Conservation (phyloP, 1,140 invertebrate genomes). For the Lepidurus packardi region DNA sequence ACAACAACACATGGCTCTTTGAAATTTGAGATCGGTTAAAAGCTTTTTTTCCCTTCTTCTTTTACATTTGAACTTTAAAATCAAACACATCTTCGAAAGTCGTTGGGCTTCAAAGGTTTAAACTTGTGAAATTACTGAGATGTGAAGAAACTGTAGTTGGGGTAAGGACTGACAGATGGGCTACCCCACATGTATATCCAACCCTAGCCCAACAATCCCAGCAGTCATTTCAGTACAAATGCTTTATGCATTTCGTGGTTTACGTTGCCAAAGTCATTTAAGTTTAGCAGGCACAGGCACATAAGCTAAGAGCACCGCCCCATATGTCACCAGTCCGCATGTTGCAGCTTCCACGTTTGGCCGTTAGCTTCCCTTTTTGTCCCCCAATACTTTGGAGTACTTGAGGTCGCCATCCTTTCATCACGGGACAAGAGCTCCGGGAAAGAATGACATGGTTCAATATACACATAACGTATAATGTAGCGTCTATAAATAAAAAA, state of each 20-base stretch:
- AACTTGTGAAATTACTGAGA: slow-evolving; percentile 19
- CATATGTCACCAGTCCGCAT: slow-evolving; percentile 8
- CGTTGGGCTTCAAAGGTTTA: not conserved
- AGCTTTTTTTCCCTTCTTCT: not conserved
- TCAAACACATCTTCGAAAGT: not conserved
- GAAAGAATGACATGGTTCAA: not conserved
- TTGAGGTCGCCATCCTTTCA: not conserved
- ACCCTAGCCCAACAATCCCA: not conserved
- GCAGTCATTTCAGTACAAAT: not conserved
- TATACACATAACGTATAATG: not conserved
- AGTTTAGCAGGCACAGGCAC: not conserved
- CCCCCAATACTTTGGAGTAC: not conserved
- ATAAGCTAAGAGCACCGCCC: not conserved
- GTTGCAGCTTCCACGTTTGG: not conserved
- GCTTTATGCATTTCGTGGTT: not conserved
- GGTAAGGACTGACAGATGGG: not conserved
- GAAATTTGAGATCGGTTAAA: too few species aligned
- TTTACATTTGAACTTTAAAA: not conserved
- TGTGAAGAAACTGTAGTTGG: not conserved
- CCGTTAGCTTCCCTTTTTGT: not conserved
- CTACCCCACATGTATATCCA: not conserved
- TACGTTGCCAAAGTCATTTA: not conserved
- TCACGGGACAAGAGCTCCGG: not conserved
- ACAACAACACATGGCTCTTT: not conserved
- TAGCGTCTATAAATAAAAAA: not conserved